Base-by-base conservation (phyloP, 2,113 vertebrate species). In the Theristicus caerulescens region DNA sequence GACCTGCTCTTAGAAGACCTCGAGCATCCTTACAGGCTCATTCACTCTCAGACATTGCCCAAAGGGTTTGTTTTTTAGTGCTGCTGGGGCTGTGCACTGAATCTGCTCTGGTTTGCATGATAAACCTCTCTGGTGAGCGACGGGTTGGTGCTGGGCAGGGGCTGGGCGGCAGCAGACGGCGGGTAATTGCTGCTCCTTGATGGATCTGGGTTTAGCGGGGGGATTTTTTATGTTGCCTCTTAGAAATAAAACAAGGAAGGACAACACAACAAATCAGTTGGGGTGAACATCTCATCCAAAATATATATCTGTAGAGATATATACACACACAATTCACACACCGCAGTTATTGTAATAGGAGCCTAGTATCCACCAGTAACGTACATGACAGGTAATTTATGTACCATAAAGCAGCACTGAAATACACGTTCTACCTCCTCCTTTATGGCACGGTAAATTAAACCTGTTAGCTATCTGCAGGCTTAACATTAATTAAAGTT, bases 371-470 rank as follows among this genome's bases (percentile, higher is more conserved):
- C 79, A 64, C 86, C 64, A 59, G 88, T 74, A 93, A 93, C 0
- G 34, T 85, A 94, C 74, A 78, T 21, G 91, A 89, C 77, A 85
- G 91, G 82, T 94, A 86, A 96, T 97, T 96, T 93, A 88, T 87
- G 91, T 92, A 82, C 62, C 90, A 83, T 94, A 96, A 97, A 97
- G 87, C 82, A 92, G 88, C 73, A 77, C 4, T 24, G 78, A 91
- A 91, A 86, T 88, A 71, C 16, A 15, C 1, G 3, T 89, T 79
- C 83, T 70, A 36, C 78, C 78, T 94, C 65, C 51, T 87, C 80
- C 79, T 97, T 97, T 94, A 96, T 62, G 69, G 73, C 86, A 78
- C 0, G 3, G 71, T 96, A 97, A 97, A 97, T 97, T 96, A 95
- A 97, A 91, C 51, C 64, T 25, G 51, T 90, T 96, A 81, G 85